Evolutionary conservation across 2,888 invertebrate genomes (phyloP).

Genomic region (Branchellion lobata): DNA sequence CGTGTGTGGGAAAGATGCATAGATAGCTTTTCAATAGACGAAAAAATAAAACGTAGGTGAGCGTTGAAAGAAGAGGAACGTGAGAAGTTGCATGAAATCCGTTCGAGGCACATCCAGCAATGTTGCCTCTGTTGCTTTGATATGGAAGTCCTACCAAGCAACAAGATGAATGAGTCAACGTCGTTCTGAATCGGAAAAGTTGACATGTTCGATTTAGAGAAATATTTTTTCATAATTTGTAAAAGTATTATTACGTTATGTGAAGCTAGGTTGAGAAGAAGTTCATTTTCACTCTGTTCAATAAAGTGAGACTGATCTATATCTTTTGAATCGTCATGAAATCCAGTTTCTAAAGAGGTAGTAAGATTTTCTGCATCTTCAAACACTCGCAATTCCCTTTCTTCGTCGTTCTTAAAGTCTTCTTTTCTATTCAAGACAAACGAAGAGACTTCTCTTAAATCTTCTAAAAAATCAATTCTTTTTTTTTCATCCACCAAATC

Average conservation of each 20-base stretch:
- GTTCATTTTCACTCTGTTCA: constrained; percentile 9
- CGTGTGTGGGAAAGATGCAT: neutral
- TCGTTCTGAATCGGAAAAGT: neutral
- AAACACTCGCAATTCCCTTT: neutral
- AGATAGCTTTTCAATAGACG: neutral
- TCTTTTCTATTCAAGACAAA: neutral
- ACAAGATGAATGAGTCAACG: neutral
- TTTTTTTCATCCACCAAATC: too few relatives aligned
- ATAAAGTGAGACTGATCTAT: neutral
- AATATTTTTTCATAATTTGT: neutral
- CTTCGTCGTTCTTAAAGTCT: neutral
- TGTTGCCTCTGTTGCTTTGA: neutral
- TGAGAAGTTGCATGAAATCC: neutral
- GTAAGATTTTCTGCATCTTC: neutral
- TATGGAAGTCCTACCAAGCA: neutral
- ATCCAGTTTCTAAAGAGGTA: neutral
- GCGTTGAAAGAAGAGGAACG: neutral
- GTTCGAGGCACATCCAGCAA: neutral
- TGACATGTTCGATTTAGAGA: neutral
- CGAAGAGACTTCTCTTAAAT: too few relatives aligned
- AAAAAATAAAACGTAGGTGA: neutral
- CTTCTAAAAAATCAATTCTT: too few relatives aligned
- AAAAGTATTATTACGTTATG: neutral
- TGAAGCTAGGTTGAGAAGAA: neutral
- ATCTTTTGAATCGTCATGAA: neutral